Base-by-base conservation (phyloP, 2,113 vertebrate genomes). In the Poecile atricapillus region DNA sequence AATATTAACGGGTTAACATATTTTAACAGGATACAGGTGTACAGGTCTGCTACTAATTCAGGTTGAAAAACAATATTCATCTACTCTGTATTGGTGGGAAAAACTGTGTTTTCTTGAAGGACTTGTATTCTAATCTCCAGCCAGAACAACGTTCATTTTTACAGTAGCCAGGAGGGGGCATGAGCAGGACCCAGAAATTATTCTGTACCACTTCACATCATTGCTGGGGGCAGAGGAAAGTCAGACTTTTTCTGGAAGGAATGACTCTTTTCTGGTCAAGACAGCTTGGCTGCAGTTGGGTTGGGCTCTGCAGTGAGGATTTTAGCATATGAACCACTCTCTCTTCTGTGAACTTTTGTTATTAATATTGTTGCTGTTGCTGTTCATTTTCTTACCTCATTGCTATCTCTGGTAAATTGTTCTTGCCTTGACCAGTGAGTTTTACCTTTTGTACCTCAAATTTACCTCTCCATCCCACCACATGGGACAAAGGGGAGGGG, bases 71-170 rank as follows among this genome's bases (percentile, higher is more conserved):
- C 28, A 77, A 23, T 27, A 60, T 70, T 81, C 21, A 35, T 44
- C 47, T 60, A 13, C 31, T 84, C 46, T 77, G 27, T 75, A 43
- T 33, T 28, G 10, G 39, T 76, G 53, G 30, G 50, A 60, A 81
- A 89, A 79, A 20, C 41, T 79, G 25, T 41, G 13, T 84, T 93
- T 87, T 77, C 33, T 70, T 78, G 43, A 70, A 70, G 33, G 21
- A 16, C 12, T 58, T 73, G 2, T 50, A 67, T 64, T 80, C 39
- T 39, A 39, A 10, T 18, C 33, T 88, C 18, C 33, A 55, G 11
- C 14, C 7, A 2, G 17, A n/a, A 31, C 30, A 56, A 8, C 0
- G 0, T 43, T 49, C 3, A 35, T 58, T 64, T 73, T 71, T 14
- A 14, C 35, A 63, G 30, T 43, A 49, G 35, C 35, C 23, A 56